phyloP scores from a whole-genome alignment of 2,113 vertebrate species.

The Isichthys henryi region DNA sequence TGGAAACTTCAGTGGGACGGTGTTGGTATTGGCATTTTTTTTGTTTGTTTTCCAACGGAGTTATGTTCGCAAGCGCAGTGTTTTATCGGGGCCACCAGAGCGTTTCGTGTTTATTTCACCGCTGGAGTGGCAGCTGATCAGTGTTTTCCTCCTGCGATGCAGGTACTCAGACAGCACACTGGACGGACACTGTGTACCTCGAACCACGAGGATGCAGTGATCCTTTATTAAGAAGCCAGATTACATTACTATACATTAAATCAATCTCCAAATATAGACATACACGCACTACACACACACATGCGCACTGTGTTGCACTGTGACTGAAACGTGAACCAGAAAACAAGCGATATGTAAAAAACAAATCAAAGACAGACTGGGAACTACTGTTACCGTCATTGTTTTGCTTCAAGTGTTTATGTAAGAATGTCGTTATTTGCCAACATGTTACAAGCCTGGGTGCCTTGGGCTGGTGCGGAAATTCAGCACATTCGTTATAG shows the following conservation, averaged over 20 bases:
- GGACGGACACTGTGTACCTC: slow-evolving; percentile 40
- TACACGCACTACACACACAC: slow-evolving; percentile 27
- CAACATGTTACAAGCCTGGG: slow-evolving; percentile 71
- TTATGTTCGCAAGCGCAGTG: slow-evolving; percentile 43
- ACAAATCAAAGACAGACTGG: slow-evolving; percentile 50
- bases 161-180: slow-evolving; percentile 40
- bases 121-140: slow-evolving; percentile 50
- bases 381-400: slow-evolving; percentile 47
- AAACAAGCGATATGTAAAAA: slow-evolving; percentile 40
- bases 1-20: slow-evolving; percentile 45
- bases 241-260: neutral
- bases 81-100: slow-evolving; percentile 23
- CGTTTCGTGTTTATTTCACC: slow-evolving; percentile 45
- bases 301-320: slow-evolving; percentile 59
- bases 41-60: slow-evolving; percentile 4
- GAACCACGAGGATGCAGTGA: slow-evolving; percentile 41
- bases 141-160: slow-evolving; percentile 44
- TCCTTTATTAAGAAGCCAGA: slow-evolving; percentile 47
- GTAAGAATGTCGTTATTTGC: slow-evolving; percentile 68
- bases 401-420: slow-evolving; percentile 60
- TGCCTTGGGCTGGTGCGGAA: slow-evolving; percentile 72
- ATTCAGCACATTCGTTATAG: slow-evolving; percentile 53
- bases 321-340: slow-evolving; percentile 49
- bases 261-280: slow-evolving; percentile 23
- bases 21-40: slow-evolving; percentile 36